phyloP scores from a whole-genome alignment of 2,797 vertebrate species.

The Morus bassanus region DNA sequence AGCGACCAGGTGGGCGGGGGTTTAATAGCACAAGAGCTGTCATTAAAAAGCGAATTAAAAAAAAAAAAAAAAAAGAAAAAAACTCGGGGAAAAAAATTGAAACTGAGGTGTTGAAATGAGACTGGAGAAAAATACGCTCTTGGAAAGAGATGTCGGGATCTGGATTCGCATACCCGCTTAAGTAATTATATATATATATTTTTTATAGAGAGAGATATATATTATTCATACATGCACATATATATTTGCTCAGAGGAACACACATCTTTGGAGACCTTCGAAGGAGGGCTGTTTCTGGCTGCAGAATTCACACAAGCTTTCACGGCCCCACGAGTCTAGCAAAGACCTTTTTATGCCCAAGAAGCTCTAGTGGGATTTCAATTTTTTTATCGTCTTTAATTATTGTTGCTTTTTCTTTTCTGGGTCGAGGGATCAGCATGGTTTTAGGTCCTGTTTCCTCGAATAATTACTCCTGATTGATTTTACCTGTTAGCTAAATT shows the following conservation, averaged over 20 bases:
- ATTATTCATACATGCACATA: not conserved
- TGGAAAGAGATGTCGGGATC: not conserved
- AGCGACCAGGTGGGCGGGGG: not conserved
- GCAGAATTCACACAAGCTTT: slow-evolving; percentile 30
- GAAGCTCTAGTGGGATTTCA: not conserved
- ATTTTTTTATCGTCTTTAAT: not conserved
- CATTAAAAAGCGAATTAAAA: not conserved
- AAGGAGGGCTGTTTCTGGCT: slow-evolving; percentile 54
- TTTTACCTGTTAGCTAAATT: slow-evolving; percentile 10
- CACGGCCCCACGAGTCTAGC: not conserved
- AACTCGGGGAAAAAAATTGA: not conserved
- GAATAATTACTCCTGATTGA: not conserved
- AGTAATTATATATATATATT: slow-evolving; percentile 37
- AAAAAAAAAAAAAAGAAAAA: not conserved
- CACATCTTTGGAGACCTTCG: slow-evolving; percentile 42
- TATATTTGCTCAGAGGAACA: slow-evolving; percentile 49
- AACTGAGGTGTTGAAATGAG: slow-evolving; percentile 22
- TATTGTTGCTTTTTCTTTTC: not conserved
- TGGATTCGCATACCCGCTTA: not conserved
- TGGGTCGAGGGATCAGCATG: not conserved
- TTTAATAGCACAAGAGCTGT: not conserved
- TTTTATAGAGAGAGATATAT: not conserved
- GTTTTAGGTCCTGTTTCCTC: not conserved
- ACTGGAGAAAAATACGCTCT: not conserved
- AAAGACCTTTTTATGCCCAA: not conserved